Conservation (phyloP, 2,888 invertebrate species). For the Platerodrilus igneus region DNA sequence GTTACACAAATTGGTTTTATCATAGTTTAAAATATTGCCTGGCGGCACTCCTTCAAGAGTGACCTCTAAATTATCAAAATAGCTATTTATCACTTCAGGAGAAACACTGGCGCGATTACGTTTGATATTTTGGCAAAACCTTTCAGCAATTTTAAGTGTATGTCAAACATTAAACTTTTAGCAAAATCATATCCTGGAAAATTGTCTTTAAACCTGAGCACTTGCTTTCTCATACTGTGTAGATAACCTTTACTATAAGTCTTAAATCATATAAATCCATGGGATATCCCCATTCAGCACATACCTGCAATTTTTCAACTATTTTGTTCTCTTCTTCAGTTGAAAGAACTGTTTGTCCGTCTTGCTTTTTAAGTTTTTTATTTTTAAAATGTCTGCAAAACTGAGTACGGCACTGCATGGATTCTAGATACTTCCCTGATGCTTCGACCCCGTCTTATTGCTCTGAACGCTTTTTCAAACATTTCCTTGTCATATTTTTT, state of each 20-base stretch:
- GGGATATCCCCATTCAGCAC: slow-evolving; percentile 6
- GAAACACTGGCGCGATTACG: background rate
- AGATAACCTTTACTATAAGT: slow-evolving; percentile 3
- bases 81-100: background rate
- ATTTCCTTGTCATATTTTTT: too few relatives aligned
- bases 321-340: slow-evolving; percentile 2
- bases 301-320: slow-evolving; percentile 3
- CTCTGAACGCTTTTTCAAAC: too few relatives aligned
- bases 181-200: slow-evolving; percentile 5
- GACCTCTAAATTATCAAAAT: background rate
- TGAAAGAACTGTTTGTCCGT: slow-evolving; percentile 1
- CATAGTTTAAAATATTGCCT: background rate
- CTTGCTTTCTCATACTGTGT: slow-evolving; percentile 1
- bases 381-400: slow-evolving; percentile 3
- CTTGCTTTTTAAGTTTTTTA: slow-evolving; percentile 6
- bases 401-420: too few relatives aligned
- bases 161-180: background rate
- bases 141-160: background rate
- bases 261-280: slow-evolving; percentile 9
- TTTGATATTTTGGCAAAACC: slow-evolving; percentile 1
- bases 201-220: background rate
- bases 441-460: too few relatives aligned
- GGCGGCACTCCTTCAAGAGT: background rate
- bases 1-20: slow-evolving; percentile 5
- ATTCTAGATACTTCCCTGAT: too few relatives aligned